Conservation (phyloP, 2,113 vertebrate genomes). For the Sterna hirundo region DNA sequence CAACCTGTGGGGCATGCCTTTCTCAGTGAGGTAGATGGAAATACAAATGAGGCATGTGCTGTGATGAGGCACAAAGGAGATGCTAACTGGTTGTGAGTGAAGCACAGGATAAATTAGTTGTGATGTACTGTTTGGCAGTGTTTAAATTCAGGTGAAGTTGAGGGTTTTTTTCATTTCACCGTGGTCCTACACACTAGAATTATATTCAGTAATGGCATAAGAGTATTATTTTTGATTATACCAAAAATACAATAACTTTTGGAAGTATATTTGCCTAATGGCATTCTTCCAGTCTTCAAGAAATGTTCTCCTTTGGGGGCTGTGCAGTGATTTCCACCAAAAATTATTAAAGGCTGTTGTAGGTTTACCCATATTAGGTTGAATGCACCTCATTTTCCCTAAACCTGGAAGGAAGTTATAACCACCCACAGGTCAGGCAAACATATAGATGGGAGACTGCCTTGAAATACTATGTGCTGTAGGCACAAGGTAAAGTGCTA, state of each 20-base stretch:
- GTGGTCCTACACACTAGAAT: not conserved
- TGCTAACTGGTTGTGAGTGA: not conserved
- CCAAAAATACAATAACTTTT: not conserved
- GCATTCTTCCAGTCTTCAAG: not conserved
- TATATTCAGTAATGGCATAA: not conserved
- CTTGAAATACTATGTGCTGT: not conserved
- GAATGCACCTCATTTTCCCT: not conserved
- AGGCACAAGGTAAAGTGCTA: not conserved
- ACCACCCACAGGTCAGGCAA: not conserved
- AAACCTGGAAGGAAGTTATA: not conserved
- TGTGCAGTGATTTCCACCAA: not conserved
- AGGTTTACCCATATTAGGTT: not conserved
- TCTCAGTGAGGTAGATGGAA: not conserved
- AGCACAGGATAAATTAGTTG: not conserved
- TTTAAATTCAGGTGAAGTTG: not conserved
- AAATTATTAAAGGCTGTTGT: not conserved
- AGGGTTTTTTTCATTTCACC: not conserved
- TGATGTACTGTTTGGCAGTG: not conserved
- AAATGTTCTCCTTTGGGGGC: not conserved
- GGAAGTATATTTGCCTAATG: not conserved
- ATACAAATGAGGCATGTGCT: not conserved
- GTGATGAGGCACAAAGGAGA: constrained; percentile 16
- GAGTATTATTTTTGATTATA: not conserved
- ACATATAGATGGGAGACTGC: not conserved
- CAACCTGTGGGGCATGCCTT: not conserved